A percentile compares a stretch with the other conserved stretches of the same genome.
phyloP scores from a whole-genome alignment of 2,113 vertebrate species.

The Sinocyclocheilus anophthalmus region DNA sequence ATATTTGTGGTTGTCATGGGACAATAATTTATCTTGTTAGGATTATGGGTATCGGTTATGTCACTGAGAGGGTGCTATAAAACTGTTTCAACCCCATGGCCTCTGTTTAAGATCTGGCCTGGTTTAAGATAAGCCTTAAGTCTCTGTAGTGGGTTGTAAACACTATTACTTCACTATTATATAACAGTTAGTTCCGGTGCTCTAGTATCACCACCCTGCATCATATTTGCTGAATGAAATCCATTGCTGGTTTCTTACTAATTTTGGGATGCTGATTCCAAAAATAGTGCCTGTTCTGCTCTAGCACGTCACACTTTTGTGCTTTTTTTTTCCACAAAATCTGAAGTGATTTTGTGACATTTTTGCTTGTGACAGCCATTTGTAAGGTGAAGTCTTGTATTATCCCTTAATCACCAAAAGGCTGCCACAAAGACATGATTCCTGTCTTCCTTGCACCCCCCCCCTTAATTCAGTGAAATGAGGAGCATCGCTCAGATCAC shows the following conservation, averaged over 20 bases:
- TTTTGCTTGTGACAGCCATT: neutral
- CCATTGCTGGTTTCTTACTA: neutral
- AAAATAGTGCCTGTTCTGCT: neutral
- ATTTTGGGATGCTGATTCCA: neutral
- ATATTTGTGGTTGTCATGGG: constrained; percentile 27
- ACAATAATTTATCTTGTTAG: constrained; percentile 21
- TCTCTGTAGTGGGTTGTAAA: constrained; percentile 11
- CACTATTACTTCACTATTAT: neutral
- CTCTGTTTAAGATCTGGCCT: neutral
- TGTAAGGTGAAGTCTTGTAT: too few species aligned
- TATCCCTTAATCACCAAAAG: too few species aligned
- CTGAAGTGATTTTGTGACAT: too few species aligned
- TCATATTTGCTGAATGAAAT: neutral
- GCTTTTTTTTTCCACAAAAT: neutral
- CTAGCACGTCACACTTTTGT: too few species aligned
- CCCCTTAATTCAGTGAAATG: too few species aligned
- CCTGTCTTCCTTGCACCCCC: too few species aligned
- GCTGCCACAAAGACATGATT: too few species aligned
- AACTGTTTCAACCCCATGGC: neutral
- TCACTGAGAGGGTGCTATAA: neutral
- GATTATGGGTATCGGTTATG: constrained; percentile 20
- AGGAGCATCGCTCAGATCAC: too few species aligned
- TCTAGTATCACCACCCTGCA: neutral
- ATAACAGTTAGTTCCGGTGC: neutral
- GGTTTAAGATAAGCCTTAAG: constrained; percentile 13